phyloP scores from a whole-genome alignment of 2,113 vertebrate species.

The Dasyornis broadbenti region DNA sequence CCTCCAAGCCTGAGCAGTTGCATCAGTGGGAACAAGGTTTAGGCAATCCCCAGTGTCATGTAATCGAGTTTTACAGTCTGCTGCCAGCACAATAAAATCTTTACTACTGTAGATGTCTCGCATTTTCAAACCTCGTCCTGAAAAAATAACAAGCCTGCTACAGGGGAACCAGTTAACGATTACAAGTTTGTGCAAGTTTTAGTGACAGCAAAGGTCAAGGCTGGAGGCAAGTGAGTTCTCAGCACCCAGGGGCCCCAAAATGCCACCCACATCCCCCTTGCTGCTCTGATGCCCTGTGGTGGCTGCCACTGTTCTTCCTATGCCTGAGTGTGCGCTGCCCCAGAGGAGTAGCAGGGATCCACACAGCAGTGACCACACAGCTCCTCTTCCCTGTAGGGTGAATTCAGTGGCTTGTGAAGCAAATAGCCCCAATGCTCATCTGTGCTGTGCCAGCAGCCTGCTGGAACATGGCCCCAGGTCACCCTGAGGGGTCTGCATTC shows the following conservation, averaged over 20 bases:
- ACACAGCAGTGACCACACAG: rapidly evolving
- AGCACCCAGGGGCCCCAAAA: neutral
- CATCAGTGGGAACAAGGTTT: neutral
- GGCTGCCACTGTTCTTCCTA: neutral
- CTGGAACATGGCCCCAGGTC: rapidly evolving
- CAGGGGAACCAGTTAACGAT: neutral
- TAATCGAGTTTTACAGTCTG: slow-evolving; percentile 30
- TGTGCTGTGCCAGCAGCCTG: neutral
- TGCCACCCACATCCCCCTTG: rapidly evolving
- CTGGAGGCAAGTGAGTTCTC: neutral
- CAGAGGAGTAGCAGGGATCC: neutral
- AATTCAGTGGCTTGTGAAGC: neutral
- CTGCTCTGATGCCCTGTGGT: neutral
- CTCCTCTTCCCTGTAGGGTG: neutral
- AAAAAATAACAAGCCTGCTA: neutral
- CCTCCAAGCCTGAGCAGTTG: neutral
- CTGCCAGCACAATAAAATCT: slow-evolving; percentile 41
- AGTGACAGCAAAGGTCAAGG: neutral
- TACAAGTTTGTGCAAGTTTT: slow-evolving; percentile 10
- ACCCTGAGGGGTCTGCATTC: neutral
- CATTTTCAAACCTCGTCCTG: slow-evolving; percentile 21
- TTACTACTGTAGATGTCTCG: slow-evolving; percentile 43
- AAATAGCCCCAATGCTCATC: neutral
- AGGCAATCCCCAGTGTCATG: slow-evolving; percentile 9
- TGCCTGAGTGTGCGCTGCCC: rapidly evolving